These are phyloP conservation scores for Podarcis cretensis DNA, from an alignment of 2,113 vertebrate genomes.

Conservation along the genomic window DNA sequence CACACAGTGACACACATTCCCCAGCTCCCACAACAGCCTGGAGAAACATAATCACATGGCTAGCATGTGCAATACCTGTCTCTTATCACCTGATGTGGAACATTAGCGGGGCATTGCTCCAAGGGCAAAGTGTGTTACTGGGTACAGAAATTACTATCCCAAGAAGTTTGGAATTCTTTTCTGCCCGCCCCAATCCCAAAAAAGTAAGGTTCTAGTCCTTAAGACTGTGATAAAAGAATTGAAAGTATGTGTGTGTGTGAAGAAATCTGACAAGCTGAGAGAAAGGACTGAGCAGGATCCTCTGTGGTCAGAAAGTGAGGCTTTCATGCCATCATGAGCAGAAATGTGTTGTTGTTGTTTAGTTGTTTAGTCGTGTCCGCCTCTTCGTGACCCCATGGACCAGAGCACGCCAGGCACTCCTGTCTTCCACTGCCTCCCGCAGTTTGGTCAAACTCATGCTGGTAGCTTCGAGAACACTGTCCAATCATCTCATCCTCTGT, in stretches of 20 bases:
- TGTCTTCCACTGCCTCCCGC: too few species aligned
- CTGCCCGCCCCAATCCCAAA: too few species aligned
- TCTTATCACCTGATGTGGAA: not conserved
- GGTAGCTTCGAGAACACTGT: too few species aligned
- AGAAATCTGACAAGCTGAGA: too few species aligned
- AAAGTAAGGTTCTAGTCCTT: not conserved
- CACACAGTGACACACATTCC: not conserved
- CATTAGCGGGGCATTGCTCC: too few species aligned
- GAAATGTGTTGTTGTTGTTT: too few species aligned
- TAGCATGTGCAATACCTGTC: too few species aligned
- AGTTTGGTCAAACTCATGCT: too few species aligned
- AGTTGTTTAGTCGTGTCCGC: too few species aligned
- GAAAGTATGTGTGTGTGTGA: not conserved
- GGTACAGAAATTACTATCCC: not conserved
- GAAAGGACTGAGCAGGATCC: not conserved
- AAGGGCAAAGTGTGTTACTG: not conserved
- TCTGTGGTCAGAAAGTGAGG: not conserved
- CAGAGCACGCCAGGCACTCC: too few species aligned
- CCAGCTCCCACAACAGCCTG: not conserved
- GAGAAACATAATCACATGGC: not conserved
- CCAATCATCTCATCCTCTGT: too few species aligned
- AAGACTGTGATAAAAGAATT: not conserved
- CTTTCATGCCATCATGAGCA: not conserved
- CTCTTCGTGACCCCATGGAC: too few species aligned
- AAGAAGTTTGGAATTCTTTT: not conserved